Evolutionary conservation across 2,888 invertebrate species (phyloP), one percentile per base, ranked within the genome.

Genomic region (Exocentrus adspersus): DNA sequence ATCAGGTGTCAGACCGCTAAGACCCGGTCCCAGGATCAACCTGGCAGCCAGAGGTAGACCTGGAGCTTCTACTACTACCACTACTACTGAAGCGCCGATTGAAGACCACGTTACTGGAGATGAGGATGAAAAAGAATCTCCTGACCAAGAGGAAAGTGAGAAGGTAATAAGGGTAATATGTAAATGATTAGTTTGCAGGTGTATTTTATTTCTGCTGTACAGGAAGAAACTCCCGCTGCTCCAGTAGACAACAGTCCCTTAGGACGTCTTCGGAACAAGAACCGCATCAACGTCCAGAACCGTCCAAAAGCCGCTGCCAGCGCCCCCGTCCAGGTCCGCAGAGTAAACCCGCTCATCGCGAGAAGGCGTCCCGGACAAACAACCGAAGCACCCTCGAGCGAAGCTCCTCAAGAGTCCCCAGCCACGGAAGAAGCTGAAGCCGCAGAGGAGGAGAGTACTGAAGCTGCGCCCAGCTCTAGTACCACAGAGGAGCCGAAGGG

Each of bases 11-110:
- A 85, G 89, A 54, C 86, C 90, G 0, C 82, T 90, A 53, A 84
- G 90, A 60, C 90, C 90, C 0, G 90, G 90, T 1, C 87, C 89
- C 1, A 86, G 89, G 74, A 82, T 91, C 48, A 90, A 89, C 77
- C 80, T 90, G 67, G 72, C 73, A 19, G 86, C 79, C 43, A 80
- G 84, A 58, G 84, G 87, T 74, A 85, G 86, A 1, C 85, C 86
- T 9, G 79, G 83, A 30, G 73, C 77, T 51, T 73, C 77, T 51
- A 80, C 78, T 0, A 78, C 81, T 0, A 82, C 86, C 0, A 85
- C 86, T 0, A 83, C 85, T 3, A 79, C 82, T 0, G 82, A 85
- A 1, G 85, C 85, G 48, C 79, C 83, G 4, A 82, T 85, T 3
- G 78, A 77, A 43, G 75, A 75, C 51, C 71, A 73, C 30, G 76